Percentiles rank a stretch among this genome's conserved stretches.
These are phyloP conservation scores for Palythoa grandis DNA, from an alignment of 92 coral and sea anemone genomes.

Conservation along the genomic window DNA sequence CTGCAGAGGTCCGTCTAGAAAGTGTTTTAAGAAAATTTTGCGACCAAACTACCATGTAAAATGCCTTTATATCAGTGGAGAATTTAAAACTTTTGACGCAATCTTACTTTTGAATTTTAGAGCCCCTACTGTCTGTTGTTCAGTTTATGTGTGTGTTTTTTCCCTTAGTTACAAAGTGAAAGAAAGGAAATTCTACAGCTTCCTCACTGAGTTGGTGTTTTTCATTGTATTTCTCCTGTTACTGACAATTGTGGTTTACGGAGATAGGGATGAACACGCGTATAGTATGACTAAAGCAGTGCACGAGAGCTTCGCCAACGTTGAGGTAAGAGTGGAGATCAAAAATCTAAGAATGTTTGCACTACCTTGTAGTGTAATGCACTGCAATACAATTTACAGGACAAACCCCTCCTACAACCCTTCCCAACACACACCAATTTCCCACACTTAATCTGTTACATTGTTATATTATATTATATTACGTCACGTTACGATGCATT, in stretches of 20 bases:
- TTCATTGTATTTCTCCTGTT: not conserved
- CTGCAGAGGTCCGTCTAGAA: too few species aligned
- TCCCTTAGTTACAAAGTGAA: not conserved
- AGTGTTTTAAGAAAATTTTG: too few species aligned
- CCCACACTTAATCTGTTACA: too few species aligned
- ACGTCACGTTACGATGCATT: too few species aligned
- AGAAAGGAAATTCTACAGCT: slow-evolving; percentile 25
- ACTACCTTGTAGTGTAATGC: not conserved
- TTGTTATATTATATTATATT: too few species aligned
- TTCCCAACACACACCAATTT: too few species aligned
- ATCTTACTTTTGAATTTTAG: not conserved
- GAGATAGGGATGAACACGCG: slow-evolving; percentile 26
- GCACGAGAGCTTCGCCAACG: not conserved
- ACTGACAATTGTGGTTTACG: slow-evolving; percentile 18
- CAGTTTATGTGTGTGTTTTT: not conserved
- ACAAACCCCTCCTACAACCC: too few species aligned
- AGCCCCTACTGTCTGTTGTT: not conserved
- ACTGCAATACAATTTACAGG: not conserved
- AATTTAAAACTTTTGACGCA: not conserved
- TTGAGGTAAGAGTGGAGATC: not conserved
- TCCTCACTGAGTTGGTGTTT: not conserved
- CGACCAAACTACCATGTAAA: too few species aligned
- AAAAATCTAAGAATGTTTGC: not conserved
- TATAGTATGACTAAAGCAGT: slow-evolving; percentile 15
- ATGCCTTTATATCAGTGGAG: too few species aligned